Base-by-base conservation (phyloP, 2,113 vertebrate species). In the Psilopogon haemacephalus region DNA sequence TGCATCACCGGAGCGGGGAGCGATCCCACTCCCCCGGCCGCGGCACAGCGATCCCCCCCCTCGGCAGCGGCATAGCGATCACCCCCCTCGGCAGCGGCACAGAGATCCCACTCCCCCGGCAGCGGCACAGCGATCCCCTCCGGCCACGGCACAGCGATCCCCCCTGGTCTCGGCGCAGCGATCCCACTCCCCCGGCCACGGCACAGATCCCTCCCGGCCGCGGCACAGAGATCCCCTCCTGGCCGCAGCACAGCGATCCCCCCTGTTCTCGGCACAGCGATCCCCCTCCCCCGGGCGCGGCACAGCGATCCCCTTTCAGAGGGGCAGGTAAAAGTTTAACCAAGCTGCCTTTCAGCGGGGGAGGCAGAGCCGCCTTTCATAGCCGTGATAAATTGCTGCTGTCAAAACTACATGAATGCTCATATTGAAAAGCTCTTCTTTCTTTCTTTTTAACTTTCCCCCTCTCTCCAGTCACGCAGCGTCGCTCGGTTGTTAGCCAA, bases 311-410 rank as follows among this genome's bases (percentile, higher is more conserved):
- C 94, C 96, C 95, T 97, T 97, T 97, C 97, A 98, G 95, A 86
- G 92, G 96, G 96, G 95, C 97, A 98, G 98, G 99, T 99, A 99
- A 99, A 99, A 98, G 96, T 99, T 99, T 99, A 99, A 99, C 99
- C 97, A 98, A 98, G 95, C 95, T 90, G 94, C 63, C 97, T 97
- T 97, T 97, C 97, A 97, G 96, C 2, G 1, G 91, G 23, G 67
- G 76, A 91, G 62, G 37, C 95, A 63, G 95, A 95, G 97, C 97
- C 97, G 83, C 98, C 98, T 98, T 98, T 98, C 97, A 97, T 86
- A 89, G 85, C 94, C 59, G 4, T 98, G 97, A 98, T 98, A 97
- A 98, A 97, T 98, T 98, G 97, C 98, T 92, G 87, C 97, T 98
- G 98, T 98, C 98, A 98, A 95, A 48, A 46, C 69, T 64, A 98